A percentile compares a stretch with the other conserved stretches of the same genome.
These are phyloP conservation scores for Pseudachorutes palmiensis DNA, from an alignment of 1,140 invertebrate genomes.

Conservation along the genomic window DNA sequence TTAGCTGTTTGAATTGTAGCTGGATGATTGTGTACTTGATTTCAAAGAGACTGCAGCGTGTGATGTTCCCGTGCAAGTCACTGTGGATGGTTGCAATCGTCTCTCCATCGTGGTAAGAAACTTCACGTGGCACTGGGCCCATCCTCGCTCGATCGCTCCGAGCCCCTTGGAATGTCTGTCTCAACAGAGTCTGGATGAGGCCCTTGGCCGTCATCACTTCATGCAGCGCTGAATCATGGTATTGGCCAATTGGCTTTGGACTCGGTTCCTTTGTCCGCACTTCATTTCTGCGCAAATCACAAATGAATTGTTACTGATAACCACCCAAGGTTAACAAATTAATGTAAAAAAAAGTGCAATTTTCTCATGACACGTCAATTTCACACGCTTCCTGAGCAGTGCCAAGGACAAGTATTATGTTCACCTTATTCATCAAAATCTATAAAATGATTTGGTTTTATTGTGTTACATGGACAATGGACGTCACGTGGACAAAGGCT, in stretches of 20 bases:
- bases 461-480: too few relatives aligned
- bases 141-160: conserved; percentile 3
- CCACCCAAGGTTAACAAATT: neutral
- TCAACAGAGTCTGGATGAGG: neutral
- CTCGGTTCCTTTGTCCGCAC: neutral
- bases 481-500: too few relatives aligned
- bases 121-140: conserved; percentile 44
- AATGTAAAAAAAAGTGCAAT: neutral
- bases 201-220: neutral
- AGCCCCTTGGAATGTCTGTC: neutral
- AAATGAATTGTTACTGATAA: neutral
- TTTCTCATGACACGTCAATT: too few relatives aligned
- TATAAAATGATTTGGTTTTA: too few relatives aligned
- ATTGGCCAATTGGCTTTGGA: too few relatives aligned
- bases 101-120: conserved; percentile 69
- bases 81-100: conserved; percentile 69
- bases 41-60: conserved; percentile 73
- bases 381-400: too few relatives aligned
- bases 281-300: neutral
- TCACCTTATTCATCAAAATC: too few relatives aligned
- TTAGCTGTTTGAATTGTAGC: neutral
- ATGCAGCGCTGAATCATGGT: too few relatives aligned
- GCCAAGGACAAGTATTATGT: too few relatives aligned
- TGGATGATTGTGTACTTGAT: conserved; percentile 54
- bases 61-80: conserved; percentile 52